These are phyloP conservation scores for Luperina nickerlii DNA, from an alignment of 2,888 invertebrate genomes.

Conservation along the genomic window DNA sequence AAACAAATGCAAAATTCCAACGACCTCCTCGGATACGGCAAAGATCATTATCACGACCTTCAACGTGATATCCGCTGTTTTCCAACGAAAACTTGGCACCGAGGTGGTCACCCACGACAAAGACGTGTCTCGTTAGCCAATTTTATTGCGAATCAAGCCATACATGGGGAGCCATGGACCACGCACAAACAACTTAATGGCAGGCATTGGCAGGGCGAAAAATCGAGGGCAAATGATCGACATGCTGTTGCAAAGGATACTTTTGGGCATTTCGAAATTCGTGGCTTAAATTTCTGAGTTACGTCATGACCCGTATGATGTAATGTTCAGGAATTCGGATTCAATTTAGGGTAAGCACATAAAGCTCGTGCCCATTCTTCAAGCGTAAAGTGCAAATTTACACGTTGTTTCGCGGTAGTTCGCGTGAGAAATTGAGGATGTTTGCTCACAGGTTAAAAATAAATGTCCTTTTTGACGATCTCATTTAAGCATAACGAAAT, in stretches of 20 bases:
- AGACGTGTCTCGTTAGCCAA: conserved; percentile 81
- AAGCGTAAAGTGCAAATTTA: conserved; percentile 55
- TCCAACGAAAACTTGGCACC: conserved; percentile 76
- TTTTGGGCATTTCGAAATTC: conserved; percentile 58
- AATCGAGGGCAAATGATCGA: conserved; percentile 73
- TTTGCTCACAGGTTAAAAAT: conserved; percentile 38
- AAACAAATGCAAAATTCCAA: conserved; percentile 70
- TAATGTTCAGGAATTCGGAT: conserved; percentile 59
- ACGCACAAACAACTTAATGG: conserved; percentile 78
- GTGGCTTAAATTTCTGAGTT: conserved; percentile 40
- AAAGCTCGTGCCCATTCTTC: conserved; percentile 41
- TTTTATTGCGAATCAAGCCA: conserved; percentile 77
- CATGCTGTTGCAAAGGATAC: conserved; percentile 64
- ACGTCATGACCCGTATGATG: conserved; percentile 57
- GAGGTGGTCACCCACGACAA: conserved; percentile 83
- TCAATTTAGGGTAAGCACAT: conserved; percentile 55
- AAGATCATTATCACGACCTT: conserved; percentile 79
- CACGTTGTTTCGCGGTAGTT: conserved; percentile 24
- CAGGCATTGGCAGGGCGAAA: conserved; percentile 65
- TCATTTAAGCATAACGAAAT: neutral
- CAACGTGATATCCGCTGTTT: conserved; percentile 81
- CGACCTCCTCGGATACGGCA: conserved; percentile 72
- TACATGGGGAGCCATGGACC: conserved; percentile 76
- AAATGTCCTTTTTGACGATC: conserved; percentile 17
- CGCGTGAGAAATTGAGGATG: conserved; percentile 26